phyloP scores from a whole-genome alignment of 2,888 invertebrate species.

The Erebia ligea region DNA sequence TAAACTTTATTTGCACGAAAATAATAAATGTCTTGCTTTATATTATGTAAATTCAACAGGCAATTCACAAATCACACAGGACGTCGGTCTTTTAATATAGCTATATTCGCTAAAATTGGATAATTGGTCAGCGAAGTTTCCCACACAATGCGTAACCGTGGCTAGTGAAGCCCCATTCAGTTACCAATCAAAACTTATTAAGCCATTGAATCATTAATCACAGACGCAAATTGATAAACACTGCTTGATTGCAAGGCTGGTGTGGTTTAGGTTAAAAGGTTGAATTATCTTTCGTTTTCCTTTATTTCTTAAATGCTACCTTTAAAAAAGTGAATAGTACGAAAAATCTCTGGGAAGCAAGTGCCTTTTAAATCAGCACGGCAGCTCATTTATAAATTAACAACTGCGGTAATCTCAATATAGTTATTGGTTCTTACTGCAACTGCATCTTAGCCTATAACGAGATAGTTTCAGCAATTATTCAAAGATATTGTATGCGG shows the following conservation, averaged over 20 bases:
- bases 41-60: too few relatives aligned
- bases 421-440: too few relatives aligned
- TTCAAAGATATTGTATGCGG: too few relatives aligned
- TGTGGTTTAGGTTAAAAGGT: constrained; percentile 27
- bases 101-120: constrained; percentile 58
- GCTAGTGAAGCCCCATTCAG: constrained; percentile 42
- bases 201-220: constrained; percentile 47
- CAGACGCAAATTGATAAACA: constrained; percentile 46
- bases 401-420: too few relatives aligned
- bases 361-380: too few relatives aligned
- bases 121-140: constrained; percentile 60
- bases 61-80: not conserved
- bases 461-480: too few relatives aligned
- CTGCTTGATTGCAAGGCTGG: constrained; percentile 44
- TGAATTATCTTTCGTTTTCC: not conserved
- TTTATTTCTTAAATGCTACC: not conserved
- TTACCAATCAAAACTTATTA: constrained; percentile 47
- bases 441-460: too few relatives aligned
- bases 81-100: not conserved
- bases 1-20: too few relatives aligned
- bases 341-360: too few relatives aligned
- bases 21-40: too few relatives aligned
- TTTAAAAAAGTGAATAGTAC: not conserved
- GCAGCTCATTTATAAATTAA: too few relatives aligned
- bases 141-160: constrained; percentile 50